Evolutionary conservation across 2,797 vertebrate species (phyloP).

Genomic region (Cyclura pinguis): DNA sequence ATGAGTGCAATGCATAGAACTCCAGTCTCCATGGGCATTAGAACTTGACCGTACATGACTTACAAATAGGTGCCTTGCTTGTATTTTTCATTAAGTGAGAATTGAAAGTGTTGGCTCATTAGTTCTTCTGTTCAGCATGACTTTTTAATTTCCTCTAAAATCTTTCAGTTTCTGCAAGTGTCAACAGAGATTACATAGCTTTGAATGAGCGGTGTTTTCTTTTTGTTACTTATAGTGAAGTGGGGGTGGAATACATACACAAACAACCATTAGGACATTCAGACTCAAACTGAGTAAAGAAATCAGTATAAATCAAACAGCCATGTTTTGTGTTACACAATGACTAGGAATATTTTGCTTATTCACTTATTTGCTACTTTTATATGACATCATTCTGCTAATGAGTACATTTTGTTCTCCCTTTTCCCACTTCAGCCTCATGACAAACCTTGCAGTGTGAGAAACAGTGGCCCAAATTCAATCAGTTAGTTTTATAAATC

Average conservation of each 20-base stretch:
- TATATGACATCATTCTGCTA: too few relatives aligned
- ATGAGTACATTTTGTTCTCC: too few relatives aligned
- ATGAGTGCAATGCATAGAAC: background rate
- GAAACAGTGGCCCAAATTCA: too few relatives aligned
- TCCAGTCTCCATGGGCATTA: background rate
- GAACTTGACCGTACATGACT: background rate
- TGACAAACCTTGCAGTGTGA: too few relatives aligned
- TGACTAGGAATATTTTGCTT: too few relatives aligned
- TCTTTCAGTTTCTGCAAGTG: background rate
- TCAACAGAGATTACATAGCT: background rate
- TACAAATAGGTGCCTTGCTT: background rate
- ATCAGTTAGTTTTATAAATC: too few relatives aligned
- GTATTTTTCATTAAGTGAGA: conserved; percentile 2
- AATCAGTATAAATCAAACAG: background rate
- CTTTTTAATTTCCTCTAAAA: background rate
- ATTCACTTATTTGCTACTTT: too few relatives aligned
- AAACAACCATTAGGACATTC: background rate
- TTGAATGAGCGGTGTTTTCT: background rate
- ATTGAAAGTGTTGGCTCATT: background rate
- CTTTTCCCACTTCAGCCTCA: too few relatives aligned
- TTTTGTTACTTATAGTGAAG: background rate
- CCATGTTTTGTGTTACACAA: background rate
- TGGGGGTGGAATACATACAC: background rate
- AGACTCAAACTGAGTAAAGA: background rate
- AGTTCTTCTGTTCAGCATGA: background rate